Base-by-base conservation (phyloP, 2,888 invertebrate species). In the Trachelus stipa region DNA sequence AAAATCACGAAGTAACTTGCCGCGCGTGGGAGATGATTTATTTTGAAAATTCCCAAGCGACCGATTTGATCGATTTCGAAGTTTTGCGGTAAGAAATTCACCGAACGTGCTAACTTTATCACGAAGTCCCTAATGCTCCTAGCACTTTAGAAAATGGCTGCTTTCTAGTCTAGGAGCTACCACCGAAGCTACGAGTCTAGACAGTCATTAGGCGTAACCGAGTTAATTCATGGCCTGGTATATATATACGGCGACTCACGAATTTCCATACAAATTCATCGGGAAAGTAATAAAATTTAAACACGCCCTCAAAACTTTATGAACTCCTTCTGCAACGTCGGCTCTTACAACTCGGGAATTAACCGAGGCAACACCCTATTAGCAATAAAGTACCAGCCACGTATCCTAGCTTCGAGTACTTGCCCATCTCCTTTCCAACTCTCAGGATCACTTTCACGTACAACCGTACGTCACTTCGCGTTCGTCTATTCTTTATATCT, bases 251-350 rank as follows among this genome's bases (percentile, higher is more conserved):
- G 68, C 37, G n/a, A 11, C 35, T 68, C 56, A 83, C 83, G 82
- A 89, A 88, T 90, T 88, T 89, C 86, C 87, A 89, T 88, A 87
- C 86, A 89, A 88, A 89, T 88, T 87, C 87, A 86, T 84, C 83
- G 85, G 82, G 79, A 78, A 56, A 78, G 85, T 84, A 87, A 87
- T 89, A 88, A 90, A 90, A 90, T 89, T 90, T 88, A 88, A 90
- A 87, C 83, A 85, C 83, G 79, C 80, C 81, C 77, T 69, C 79
- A 78, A 80, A 83, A 82, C 82, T 85, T 83, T 81, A 79, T 81
- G 77, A 80, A 82, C 81, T 81, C 77, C 78, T 76, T 74, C 77
- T 76, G 78, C 79, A 56, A 77, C 69, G 69, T 79, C 79, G 81
- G 81, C 82, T 80, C 81, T 79, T 77, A 81, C 79, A 81, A 81